These are phyloP conservation scores for Cynaeus angustus DNA, from an alignment of 2,888 invertebrate genomes.

Conservation along the genomic window DNA sequence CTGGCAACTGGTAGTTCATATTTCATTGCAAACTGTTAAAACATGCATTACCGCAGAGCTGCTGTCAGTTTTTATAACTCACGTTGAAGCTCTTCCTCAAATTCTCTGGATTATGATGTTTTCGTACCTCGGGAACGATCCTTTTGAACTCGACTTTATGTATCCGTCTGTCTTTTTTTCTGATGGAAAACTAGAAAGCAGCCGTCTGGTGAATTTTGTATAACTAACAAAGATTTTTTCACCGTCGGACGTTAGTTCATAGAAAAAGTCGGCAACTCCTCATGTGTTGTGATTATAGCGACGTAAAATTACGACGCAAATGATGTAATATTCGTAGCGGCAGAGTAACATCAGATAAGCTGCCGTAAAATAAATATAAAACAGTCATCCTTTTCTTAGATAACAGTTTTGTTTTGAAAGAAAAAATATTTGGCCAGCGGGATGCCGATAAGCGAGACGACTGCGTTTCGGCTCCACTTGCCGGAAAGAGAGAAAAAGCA, in stretches of 20 bases:
- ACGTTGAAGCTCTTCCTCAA: slow-evolving; percentile 32
- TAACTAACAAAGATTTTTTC: background rate
- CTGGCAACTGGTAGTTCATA: slow-evolving; percentile 58
- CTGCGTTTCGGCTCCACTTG: background rate
- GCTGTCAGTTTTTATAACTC: slow-evolving; percentile 41
- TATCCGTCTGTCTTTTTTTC: slow-evolving; percentile 5
- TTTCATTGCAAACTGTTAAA: slow-evolving; percentile 58
- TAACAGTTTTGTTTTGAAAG: slow-evolving; percentile 50
- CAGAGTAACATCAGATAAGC: slow-evolving; percentile 34
- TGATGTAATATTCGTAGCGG: slow-evolving; percentile 25
- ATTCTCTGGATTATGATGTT: slow-evolving; percentile 46
- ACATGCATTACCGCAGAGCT: slow-evolving; percentile 54
- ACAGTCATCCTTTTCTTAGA: slow-evolving; percentile 41
- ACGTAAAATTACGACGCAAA: slow-evolving; percentile 26
- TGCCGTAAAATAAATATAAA: slow-evolving; percentile 46
- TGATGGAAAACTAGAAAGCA: slow-evolving; percentile 4
- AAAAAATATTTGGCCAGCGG: slow-evolving; percentile 51
- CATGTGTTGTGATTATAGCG: slow-evolving; percentile 1
- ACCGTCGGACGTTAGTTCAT: too few relatives aligned
- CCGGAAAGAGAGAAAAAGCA: slow-evolving; percentile 36
- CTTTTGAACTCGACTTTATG: slow-evolving; percentile 33
- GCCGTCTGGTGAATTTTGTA: slow-evolving; percentile 36
- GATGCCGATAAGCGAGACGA: slow-evolving; percentile 48
- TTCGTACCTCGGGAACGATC: slow-evolving; percentile 29
- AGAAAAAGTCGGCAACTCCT: too few relatives aligned